Evolutionary conservation across 2,888 invertebrate species (phyloP), one percentile per base, ranked within the genome.

Genomic region (Parascotia fuliginaria): DNA sequence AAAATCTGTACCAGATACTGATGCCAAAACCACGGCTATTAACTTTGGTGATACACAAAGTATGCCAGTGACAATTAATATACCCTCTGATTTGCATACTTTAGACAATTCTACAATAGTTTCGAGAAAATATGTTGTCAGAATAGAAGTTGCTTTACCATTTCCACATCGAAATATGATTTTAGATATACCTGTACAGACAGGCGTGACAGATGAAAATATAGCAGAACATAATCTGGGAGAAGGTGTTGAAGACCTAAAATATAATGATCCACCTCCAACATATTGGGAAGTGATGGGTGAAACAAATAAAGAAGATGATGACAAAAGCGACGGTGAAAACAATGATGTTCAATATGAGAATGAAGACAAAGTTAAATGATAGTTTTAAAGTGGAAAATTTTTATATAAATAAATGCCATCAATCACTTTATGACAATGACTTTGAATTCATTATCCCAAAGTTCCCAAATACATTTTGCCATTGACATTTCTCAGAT

Each of bases 271-370:
- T 32, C 53, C 45, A n/a, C 73, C 77, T 1, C 77, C 73, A 6
- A 54, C 68, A 0, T 77, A 77, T 36, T 77, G 75, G 75, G 77
- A 72, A 52, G 66, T 57, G 0, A 72, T 70, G 72, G 60, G 59
- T 1, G 64, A 63, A 40, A n/a, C 31, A 1, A 31, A 13, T 1
- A 31, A 31, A 31, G 31, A 13, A 13, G 31, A 31, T 14, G 12
- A 31, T 31, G 31, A 31, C 7, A 7, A 24, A 24, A 24, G 7
- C 7, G 24, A 24, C 7, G 7, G 24, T 3, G 24, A 24, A 24
- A 24, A 1, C 24, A 24, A 9, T 7, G 24, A 24, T 9, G 24
- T 1, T 24, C 7, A 24, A 6, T 24, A 7, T 7, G 6, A 24
- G 3, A 24, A 7, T 7, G 6, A 24, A 24, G 7, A 24, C 4